These are phyloP conservation scores for Vulpes vulpes DNA, from an alignment of 2,113 vertebrate species.

Conservation along the genomic window DNA sequence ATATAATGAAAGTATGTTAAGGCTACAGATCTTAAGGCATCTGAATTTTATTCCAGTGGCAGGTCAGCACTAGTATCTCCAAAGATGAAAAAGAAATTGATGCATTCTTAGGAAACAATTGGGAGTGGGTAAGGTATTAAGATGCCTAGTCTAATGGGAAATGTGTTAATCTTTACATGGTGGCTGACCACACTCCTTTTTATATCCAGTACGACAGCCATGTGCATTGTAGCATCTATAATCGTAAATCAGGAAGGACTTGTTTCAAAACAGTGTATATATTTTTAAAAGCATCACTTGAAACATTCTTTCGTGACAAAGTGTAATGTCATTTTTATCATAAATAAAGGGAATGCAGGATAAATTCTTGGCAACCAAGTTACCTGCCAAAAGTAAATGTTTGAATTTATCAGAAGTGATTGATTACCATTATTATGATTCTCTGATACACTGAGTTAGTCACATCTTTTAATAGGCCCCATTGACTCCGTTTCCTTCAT, in stretches of 20 bases:
- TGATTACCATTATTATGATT: slow-evolving; percentile 78
- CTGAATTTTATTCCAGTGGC: not conserved
- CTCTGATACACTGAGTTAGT: slow-evolving; percentile 48
- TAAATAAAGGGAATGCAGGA: slow-evolving; percentile 86
- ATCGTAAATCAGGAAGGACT: slow-evolving; percentile 80
- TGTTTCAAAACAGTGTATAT: slow-evolving; percentile 81
- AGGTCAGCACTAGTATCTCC: not conserved
- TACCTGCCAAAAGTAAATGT: slow-evolving; percentile 82
- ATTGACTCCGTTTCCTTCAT: slow-evolving; percentile 57
- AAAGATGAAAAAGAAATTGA: not conserved
- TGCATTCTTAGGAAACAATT: not conserved
- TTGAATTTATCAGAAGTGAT: slow-evolving; percentile 83
- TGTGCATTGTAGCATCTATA: slow-evolving; percentile 55
- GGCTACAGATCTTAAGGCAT: not conserved
- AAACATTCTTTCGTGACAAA: slow-evolving; percentile 83
- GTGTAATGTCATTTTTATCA: slow-evolving; percentile 85
- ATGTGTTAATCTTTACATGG: not conserved
- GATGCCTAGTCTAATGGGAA: not conserved
- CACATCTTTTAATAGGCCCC: slow-evolving; percentile 65
- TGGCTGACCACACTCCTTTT: not conserved
- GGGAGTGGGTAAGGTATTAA: not conserved
- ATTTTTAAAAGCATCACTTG: slow-evolving; percentile 85
- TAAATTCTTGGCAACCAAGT: slow-evolving; percentile 82
- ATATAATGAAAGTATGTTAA: not conserved
- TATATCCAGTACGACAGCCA: not conserved